Evolutionary conservation across 2,888 invertebrate species (phyloP).

Genomic region (Aleiodes leptofemur): DNA sequence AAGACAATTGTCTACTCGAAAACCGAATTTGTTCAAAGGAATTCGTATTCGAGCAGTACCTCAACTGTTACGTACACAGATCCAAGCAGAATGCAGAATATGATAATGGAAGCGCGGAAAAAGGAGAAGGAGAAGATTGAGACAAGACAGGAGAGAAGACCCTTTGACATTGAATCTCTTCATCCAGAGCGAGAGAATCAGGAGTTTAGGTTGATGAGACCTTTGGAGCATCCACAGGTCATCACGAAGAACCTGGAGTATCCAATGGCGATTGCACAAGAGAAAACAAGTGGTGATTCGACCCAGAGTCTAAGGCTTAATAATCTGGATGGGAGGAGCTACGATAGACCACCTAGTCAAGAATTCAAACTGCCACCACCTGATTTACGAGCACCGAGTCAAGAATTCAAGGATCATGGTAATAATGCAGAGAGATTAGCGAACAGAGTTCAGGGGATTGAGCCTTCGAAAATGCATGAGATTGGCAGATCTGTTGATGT

Average conservation of each 20-base stretch:
- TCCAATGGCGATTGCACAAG: conserved; percentile 45
- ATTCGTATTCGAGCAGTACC: conserved; percentile 58
- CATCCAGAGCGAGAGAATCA: conserved; percentile 56
- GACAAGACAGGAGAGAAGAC: conserved; percentile 61
- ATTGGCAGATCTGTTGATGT: conserved; percentile 48
- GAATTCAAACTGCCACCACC: conserved; percentile 59
- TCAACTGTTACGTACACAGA: conserved; percentile 67
- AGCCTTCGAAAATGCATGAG: conserved; percentile 24
- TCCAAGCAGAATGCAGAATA: conserved; percentile 63
- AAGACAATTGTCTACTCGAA: conserved; percentile 56
- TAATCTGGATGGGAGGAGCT: conserved; percentile 54
- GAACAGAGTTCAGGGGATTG: conserved; percentile 52
- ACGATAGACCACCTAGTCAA: conserved; percentile 52
- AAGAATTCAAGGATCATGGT: conserved; percentile 59
- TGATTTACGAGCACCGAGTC: conserved; percentile 61
- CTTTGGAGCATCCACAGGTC: conserved; percentile 53
- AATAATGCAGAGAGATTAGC: conserved; percentile 52
- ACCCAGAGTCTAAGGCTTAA: conserved; percentile 53
- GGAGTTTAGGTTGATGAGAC: conserved; percentile 51
- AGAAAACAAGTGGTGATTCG: conserved; percentile 54
- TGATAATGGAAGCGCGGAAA: conserved; percentile 58
- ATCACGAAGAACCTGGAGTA: conserved; percentile 43
- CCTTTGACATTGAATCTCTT: conserved; percentile 62
- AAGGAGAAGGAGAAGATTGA: conserved; percentile 64
- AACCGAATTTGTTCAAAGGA: conserved; percentile 57